Conservation (phyloP, 1,140 invertebrate species). For the Diabrotica virgifera region DNA sequence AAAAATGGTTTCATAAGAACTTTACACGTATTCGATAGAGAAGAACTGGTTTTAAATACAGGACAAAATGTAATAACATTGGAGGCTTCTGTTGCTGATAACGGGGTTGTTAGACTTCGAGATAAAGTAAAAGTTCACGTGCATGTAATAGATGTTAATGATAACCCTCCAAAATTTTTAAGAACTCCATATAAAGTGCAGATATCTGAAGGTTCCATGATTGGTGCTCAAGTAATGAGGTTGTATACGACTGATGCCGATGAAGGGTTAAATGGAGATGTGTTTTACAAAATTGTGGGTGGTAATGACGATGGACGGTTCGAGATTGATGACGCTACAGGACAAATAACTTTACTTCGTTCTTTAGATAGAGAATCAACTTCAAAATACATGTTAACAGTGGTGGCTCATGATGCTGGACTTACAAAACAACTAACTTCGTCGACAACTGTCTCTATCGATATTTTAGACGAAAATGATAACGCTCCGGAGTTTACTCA, state of each 20-base stretch:
- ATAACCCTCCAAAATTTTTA: constrained; percentile 85
- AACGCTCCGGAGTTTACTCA: constrained; percentile 81
- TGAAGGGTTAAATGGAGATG: constrained; percentile 85
- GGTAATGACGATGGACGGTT: constrained; percentile 83
- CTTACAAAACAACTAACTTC: constrained; percentile 63
- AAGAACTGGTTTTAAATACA: constrained; percentile 70
- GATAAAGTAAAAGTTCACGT: constrained; percentile 90
- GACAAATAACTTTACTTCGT: constrained; percentile 75
- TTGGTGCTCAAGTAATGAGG: constrained; percentile 77
- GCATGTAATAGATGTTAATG: constrained; percentile 86
- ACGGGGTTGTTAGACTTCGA: constrained; percentile 72
- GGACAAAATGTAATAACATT: constrained; percentile 77
- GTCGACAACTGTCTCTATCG: constrained; percentile 73
- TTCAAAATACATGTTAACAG: constrained; percentile 74
- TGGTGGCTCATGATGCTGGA: constrained; percentile 82
- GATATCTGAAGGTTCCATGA: constrained; percentile 75
- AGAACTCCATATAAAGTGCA: constrained; percentile 78
- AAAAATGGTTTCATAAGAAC: constrained; percentile 91
- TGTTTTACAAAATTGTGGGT: constrained; percentile 77
- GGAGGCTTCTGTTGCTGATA: constrained; percentile 84
- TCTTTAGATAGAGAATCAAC: constrained; percentile 80
- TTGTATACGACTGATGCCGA: constrained; percentile 86
- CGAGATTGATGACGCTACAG: constrained; percentile 80
- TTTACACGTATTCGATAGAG: constrained; percentile 79
- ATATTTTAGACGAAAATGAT: constrained; percentile 92